Evolutionary conservation across 2,888 invertebrate genomes (phyloP).

Genomic region (Calameuta filiformis): DNA sequence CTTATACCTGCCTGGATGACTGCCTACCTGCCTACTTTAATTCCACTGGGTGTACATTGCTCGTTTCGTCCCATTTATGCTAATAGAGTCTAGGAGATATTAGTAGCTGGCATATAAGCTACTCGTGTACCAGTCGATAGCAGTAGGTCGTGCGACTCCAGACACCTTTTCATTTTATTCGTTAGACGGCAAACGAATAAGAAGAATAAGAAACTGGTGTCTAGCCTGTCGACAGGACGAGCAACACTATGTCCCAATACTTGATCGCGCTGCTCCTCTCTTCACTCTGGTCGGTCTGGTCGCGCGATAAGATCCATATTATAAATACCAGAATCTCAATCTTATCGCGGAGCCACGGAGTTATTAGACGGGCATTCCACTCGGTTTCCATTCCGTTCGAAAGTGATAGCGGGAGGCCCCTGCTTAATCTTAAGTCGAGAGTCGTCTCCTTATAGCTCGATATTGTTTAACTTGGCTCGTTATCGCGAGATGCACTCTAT

Average conservation of each 20-base stretch:
- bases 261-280: not conserved
- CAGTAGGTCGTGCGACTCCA: not conserved
- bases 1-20: not conserved
- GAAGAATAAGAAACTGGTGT: not conserved
- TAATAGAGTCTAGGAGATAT: not conserved
- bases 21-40: not conserved
- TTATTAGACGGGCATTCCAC: constrained; percentile 12
- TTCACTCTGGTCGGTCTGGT: not conserved
- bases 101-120: not conserved
- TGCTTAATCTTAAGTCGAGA: constrained; percentile 59
- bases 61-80: not conserved
- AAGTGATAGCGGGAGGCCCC: constrained; percentile 29
- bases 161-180: not conserved
- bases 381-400: constrained; percentile 9
- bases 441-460: constrained; percentile 51
- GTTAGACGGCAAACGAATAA: not conserved
- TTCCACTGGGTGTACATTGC: not conserved
- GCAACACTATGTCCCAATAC: not conserved
- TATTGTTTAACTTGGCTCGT: constrained; percentile 66
- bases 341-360: constrained; percentile 6
- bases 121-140: not conserved
- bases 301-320: constrained; percentile 3
- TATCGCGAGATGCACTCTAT: constrained; percentile 65
- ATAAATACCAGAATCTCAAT: constrained; percentile 4
- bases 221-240: not conserved